A percentile compares a stretch with the other conserved stretches of the same genome.
Conservation (phyloP, 2,888 invertebrate genomes). For the Limenitis arthemis region DNA sequence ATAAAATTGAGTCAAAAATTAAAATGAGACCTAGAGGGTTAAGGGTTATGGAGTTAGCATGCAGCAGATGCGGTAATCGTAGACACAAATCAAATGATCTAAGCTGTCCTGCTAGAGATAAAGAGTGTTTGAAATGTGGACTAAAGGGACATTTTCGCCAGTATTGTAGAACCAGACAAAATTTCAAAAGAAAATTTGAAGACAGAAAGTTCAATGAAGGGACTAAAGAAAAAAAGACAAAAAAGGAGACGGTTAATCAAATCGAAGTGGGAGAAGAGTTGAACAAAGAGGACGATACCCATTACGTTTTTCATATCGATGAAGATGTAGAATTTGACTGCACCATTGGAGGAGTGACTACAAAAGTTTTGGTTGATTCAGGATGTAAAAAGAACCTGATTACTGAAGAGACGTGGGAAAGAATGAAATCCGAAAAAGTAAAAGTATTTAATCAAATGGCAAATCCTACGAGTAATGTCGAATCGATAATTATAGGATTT, state of each 20-base stretch:
- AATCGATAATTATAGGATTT: too few relatives aligned
- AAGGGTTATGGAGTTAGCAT: neutral
- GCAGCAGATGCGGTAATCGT: slow-evolving; percentile 1
- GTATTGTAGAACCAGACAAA: neutral
- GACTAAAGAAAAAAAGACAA: too few relatives aligned
- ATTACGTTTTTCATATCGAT: slow-evolving; percentile 2
- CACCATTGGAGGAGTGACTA: neutral
- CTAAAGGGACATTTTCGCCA: neutral
- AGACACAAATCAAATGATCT: neutral
- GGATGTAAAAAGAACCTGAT: neutral
- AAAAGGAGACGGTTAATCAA: too few relatives aligned
- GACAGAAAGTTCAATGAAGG: too few relatives aligned
- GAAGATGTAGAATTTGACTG: neutral
- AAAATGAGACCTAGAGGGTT: neutral
- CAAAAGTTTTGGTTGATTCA: neutral
- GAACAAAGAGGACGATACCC: too few relatives aligned
- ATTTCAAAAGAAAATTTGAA: neutral
- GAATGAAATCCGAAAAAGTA: too few relatives aligned
- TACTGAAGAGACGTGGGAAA: too few relatives aligned
- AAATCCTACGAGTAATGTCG: too few relatives aligned
- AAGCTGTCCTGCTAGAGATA: slow-evolving; percentile 1
- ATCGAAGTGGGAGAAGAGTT: too few relatives aligned
- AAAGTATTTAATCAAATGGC: too few relatives aligned
- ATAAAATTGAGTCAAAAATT: neutral
- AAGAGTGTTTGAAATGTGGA: neutral